Conservation (phyloP, 2,113 vertebrate species). For the Thryonomys swinderianus region DNA sequence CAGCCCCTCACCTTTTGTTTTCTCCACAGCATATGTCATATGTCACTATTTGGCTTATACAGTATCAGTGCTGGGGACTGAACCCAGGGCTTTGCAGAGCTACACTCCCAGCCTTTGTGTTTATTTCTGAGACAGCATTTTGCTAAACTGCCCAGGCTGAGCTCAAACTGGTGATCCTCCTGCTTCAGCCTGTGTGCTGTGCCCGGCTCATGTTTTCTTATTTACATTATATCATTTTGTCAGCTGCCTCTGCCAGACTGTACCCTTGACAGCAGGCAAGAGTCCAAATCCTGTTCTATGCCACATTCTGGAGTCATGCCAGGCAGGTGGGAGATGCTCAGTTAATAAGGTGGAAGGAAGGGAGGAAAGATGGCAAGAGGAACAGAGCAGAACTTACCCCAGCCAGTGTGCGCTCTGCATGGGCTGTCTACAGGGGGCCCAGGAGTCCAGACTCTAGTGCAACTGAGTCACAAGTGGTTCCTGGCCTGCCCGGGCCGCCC, state of each 20-base stretch:
- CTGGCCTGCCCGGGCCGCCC: fast-evolving
- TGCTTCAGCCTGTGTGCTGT: neutral
- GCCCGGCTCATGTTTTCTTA: neutral
- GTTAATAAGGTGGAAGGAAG: neutral
- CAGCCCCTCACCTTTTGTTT: neutral
- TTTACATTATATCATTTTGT: neutral
- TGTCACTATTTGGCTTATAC: neutral
- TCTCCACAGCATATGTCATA: neutral
- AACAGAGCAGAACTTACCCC: neutral
- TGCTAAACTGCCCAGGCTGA: neutral
- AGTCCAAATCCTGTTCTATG: neutral
- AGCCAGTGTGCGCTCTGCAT: neutral
- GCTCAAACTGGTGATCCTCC: neutral
- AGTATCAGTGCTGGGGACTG: neutral
- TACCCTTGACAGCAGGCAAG: neutral
- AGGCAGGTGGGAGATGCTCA: neutral
- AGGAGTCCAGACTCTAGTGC: neutral
- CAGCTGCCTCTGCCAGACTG: neutral
- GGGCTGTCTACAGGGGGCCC: neutral
- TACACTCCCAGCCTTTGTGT: neutral
- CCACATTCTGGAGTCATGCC: neutral
- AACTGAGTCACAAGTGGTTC: neutral
- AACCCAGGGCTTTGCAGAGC: neutral
- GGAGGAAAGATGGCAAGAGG: neutral
- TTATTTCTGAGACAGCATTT: neutral